Conservation (phyloP, 2,797 vertebrate genomes). For the Eulemur coronatus region DNA sequence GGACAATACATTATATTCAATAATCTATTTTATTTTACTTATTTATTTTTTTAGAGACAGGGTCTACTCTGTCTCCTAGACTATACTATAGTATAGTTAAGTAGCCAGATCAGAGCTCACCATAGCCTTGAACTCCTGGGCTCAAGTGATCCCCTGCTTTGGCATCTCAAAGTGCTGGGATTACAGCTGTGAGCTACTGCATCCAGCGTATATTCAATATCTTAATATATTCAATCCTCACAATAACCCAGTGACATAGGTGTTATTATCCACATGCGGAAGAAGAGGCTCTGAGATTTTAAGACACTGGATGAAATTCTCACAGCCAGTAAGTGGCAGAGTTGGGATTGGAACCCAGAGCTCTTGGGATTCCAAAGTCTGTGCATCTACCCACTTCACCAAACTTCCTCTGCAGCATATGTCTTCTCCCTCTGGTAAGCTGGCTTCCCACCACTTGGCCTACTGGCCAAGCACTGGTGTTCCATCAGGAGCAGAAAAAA, state of each 20-base stretch:
- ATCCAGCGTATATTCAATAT: background rate
- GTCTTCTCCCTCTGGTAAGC: background rate
- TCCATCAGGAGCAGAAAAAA: background rate
- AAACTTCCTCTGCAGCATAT: fast-evolving
- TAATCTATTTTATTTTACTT: background rate
- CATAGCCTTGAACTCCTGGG: background rate
- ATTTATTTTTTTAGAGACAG: background rate
- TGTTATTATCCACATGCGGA: background rate
- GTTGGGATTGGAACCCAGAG: background rate
- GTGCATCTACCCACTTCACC: background rate
- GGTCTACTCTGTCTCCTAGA: background rate
- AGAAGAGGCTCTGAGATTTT: background rate
- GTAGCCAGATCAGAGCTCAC: background rate
- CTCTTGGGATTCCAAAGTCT: background rate
- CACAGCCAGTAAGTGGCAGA: background rate
- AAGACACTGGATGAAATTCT: background rate
- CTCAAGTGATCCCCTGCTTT: background rate
- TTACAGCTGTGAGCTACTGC: background rate
- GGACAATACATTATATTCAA: background rate
- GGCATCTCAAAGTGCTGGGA: background rate
- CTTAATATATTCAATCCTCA: background rate
- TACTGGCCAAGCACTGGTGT: background rate
- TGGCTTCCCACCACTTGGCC: background rate
- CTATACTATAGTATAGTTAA: background rate
- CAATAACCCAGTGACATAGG: background rate